Base-by-base conservation (phyloP, 2,888 invertebrate species). In the Amblyjoppa fuscipennis region DNA sequence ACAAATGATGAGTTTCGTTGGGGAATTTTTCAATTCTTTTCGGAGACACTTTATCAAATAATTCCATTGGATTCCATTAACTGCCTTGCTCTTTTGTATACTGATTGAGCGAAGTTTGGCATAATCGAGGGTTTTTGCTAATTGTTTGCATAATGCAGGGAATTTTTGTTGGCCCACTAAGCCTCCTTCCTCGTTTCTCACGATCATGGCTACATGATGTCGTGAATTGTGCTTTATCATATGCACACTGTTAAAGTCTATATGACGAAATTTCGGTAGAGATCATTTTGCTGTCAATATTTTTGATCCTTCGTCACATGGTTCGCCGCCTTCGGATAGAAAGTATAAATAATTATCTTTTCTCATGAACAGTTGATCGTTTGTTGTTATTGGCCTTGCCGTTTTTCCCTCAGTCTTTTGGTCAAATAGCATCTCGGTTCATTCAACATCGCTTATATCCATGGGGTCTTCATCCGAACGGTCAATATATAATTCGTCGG, bases 61-160 rank as follows among this genome's bases (percentile, higher is more conserved):
- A n/a, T 61, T 34, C 74, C 83, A 80, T 3, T 13, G 2, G 0
- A 80, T 64, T 5, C 41, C 56, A 13, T 71, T 80, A 0, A 80
- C 31, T 20, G 20, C 2, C 3, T 61, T 25, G 2, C 71, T 83
- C 53, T 77, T 59, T 34, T 34, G 34, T 34, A 34, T 20, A 41
- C 69, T 69, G 25, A 68, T 45, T 0, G 49, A 68, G 1, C 68
- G 68, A 9, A 68, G 25, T 45, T 20, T 45, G 5, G n/a, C 20
- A 5, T 6, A 20, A 1, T 70, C 16, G n/a, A 70, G 16, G 0
- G 31, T 68, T 49, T 25, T 25, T 13, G 51, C 51, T 4, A 51
- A 11, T 25, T 68, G 2, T 5, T 45, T 68, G 7, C 68, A 45
- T 25, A 59, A 11, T 25, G 59, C 59, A 20, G 59, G 25, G 2